phyloP scores from a whole-genome alignment of 1,140 invertebrate genomes.

The Musca domestica region DNA sequence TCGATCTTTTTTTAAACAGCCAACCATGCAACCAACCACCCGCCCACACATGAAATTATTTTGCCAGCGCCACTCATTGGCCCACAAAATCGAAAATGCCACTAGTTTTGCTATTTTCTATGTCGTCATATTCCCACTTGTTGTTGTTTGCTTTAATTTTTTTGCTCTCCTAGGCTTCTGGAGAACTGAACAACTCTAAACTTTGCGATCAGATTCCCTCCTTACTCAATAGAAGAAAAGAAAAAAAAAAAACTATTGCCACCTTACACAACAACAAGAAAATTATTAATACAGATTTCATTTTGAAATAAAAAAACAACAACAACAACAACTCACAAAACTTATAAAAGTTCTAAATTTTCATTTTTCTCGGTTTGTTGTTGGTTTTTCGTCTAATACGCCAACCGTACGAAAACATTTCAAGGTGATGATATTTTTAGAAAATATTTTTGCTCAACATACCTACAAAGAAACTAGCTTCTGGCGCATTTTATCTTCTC shows the following conservation, averaged over 20 bases:
- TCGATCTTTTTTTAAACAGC: conserved; percentile 2
- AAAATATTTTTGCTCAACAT: conserved; percentile 24
- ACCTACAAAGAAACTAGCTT: background rate
- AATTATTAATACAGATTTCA: background rate
- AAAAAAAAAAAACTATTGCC: too few relatives aligned
- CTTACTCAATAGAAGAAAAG: too few relatives aligned
- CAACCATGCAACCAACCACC: background rate
- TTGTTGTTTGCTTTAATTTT: too few relatives aligned
- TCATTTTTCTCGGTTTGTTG: background rate
- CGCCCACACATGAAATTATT: background rate
- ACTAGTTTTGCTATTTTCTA: too few relatives aligned
- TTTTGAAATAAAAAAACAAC: background rate
- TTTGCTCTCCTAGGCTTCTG: too few relatives aligned
- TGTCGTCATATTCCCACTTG: too few relatives aligned
- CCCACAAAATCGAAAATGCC: too few relatives aligned
- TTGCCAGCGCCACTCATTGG: too few relatives aligned
- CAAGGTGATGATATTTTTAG: conserved; percentile 55
- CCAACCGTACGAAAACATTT: conserved; percentile 49
- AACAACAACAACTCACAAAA: conserved; percentile 1
- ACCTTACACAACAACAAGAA: background rate
- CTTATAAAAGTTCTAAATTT: too few relatives aligned
- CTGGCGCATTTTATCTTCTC: background rate
- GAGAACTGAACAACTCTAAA: too few relatives aligned
- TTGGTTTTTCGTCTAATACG: background rate
- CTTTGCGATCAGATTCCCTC: too few relatives aligned